These are phyloP conservation scores for Phortica okadai DNA, from an alignment of 2,888 invertebrate species.

Conservation along the genomic window DNA sequence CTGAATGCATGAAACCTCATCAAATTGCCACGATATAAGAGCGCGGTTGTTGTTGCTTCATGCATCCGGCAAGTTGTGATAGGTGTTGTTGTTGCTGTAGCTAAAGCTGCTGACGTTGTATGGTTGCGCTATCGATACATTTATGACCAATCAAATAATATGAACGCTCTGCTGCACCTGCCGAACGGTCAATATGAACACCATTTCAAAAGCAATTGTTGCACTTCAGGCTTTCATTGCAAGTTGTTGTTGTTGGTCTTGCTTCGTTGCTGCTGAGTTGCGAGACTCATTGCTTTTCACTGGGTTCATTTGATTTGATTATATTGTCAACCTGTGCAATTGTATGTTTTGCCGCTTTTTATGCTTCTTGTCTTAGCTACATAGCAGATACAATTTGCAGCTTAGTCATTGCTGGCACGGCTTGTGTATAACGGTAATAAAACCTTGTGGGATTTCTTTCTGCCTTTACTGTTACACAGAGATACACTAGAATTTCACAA, in stretches of 20 bases:
- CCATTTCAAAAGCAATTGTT: conserved; percentile 2
- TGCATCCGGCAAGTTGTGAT: background rate
- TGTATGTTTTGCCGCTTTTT: background rate
- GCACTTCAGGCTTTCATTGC: background rate
- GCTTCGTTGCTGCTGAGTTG: background rate
- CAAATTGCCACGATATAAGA: no score
- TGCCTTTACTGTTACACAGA: no score
- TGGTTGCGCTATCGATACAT: background rate
- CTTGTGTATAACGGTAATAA: no score
- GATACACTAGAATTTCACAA: no score
- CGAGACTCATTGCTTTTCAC: background rate
- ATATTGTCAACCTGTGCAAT: conserved; percentile 11
- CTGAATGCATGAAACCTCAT: no score
- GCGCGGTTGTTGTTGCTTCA: background rate
- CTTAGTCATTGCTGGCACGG: no score
- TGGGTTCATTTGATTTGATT: conserved; percentile 15
- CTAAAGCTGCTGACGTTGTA: background rate
- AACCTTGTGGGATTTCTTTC: no score
- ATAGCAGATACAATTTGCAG: no score
- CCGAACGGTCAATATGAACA: background rate
- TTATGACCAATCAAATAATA: no score
- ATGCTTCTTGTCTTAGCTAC: background rate
- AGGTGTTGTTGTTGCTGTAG: background rate
- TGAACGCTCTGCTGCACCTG: conserved; percentile 16
- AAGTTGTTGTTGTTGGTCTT: conserved; percentile 5